Base-by-base conservation (phyloP, 2,888 invertebrate genomes). In the Callyntrura guangdongensis region DNA sequence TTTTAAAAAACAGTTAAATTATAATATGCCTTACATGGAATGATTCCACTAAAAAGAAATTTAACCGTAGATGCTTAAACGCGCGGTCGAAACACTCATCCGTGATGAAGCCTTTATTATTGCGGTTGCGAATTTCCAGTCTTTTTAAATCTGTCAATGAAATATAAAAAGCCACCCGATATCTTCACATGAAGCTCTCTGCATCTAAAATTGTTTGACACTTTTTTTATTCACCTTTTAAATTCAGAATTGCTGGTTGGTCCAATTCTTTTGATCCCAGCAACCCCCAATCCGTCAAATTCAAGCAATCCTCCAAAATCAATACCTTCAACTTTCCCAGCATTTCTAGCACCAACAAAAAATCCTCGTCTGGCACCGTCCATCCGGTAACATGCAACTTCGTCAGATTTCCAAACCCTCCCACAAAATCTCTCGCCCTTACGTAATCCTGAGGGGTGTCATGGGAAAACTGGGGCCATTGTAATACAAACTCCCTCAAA, bases 11-110 rank as follows among this genome's bases (percentile, higher is more conserved):
- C n/a, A n/a, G n/a, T n/a, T n/a, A n/a, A n/a, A n/a, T n/a, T n/a
- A n/a, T n/a, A n/a, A n/a, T n/a, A 67, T 9, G 9, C 67, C 69
- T 89, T 77, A 89, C 89, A n/a, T 89, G 89, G 84, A 83, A 89
- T 84, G 89, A 89, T 56, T 89, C 89, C 53, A 83, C 56, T 12
- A 89, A 9, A 74, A 89, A 53, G 1, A 22, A 45, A 6, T 64
- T 49, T 6, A 89, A 56, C 3, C 89, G 22, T 53, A 89, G 49
- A 22, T 89, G 74, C 81, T 14, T 25, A 4, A 89, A 84, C 4
- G 89, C 89, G 11, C 27, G 27, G 9, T 53, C 36, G 22, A 89
- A 89, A n/a, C 47, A 64, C 6, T 49, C 45, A n/a, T 89, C 89
- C 4, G 84, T 89, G n/a, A 89, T 22, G 36, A 64, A 77, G 4